Conservation (phyloP, 1,140 invertebrate genomes). For the Eriosoma lanigerum region DNA sequence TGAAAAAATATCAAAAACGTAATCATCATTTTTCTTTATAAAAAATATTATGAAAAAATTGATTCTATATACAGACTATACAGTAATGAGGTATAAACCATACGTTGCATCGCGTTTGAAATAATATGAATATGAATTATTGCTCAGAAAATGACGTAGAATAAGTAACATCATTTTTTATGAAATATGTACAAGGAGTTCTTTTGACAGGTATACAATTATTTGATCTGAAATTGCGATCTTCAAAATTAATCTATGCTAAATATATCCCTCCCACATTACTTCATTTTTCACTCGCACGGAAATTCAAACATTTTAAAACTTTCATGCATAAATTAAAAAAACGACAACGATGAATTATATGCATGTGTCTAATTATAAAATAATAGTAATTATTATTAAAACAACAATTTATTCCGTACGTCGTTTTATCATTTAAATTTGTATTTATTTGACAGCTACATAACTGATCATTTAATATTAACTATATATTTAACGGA, state of each 20-base stretch:
- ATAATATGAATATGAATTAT: neutral
- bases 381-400: slow-evolving; percentile 11
- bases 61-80: neutral
- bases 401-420: neutral
- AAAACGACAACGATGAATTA: neutral
- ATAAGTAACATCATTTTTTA: neutral
- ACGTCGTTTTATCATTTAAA: neutral
- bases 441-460: neutral
- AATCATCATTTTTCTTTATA: too few species aligned
- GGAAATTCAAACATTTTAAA: neutral
- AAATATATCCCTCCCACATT: neutral
- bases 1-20: too few species aligned
- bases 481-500: too few species aligned
- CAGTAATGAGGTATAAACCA: neutral
- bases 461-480: neutral
- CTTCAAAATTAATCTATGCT: slow-evolving; percentile 12
- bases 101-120: neutral
- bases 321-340: neutral
- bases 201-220: neutral
- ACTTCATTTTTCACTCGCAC: neutral
- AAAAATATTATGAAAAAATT: neutral
- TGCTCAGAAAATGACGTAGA: neutral
- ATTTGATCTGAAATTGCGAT: slow-evolving; percentile 23
- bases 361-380: neutral
- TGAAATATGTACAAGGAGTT: neutral